phyloP scores from a whole-genome alignment of 2,888 invertebrate genomes.

The Cybosia mesomella region DNA sequence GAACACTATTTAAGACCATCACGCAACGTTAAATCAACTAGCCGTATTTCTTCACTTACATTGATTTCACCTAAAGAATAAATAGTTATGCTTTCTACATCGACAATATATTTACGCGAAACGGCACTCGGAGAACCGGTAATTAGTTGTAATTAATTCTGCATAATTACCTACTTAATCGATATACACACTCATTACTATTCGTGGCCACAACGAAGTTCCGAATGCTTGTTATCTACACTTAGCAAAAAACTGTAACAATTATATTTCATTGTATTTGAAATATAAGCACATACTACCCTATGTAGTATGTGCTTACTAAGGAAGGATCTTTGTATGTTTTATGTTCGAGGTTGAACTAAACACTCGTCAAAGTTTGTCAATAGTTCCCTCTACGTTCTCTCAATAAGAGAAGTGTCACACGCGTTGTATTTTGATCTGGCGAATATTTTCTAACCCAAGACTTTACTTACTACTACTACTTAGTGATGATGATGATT shows the following conservation, averaged over 20 bases:
- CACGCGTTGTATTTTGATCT: neutral
- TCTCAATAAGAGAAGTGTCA: neutral
- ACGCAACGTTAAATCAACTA: conserved; percentile 61
- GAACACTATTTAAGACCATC: conserved; percentile 54
- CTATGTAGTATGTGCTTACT: neutral
- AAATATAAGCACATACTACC: too few relatives aligned
- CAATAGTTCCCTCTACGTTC: neutral
- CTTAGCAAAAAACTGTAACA: neutral
- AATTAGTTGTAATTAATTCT: conserved; percentile 43
- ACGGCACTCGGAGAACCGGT: conserved; percentile 33
- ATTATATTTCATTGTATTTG: too few relatives aligned
- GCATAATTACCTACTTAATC: conserved; percentile 8
- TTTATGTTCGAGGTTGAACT: too few relatives aligned
- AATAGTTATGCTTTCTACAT: conserved; percentile 72
- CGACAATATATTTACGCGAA: conserved; percentile 44
- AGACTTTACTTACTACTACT: too few relatives aligned
- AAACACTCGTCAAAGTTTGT: too few relatives aligned
- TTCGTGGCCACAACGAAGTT: conserved; percentile 21
- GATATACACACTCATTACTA: conserved; percentile 2
- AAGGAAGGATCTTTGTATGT: neutral
- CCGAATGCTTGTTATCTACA: conserved; percentile 20
- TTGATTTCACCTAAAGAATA: conserved; percentile 70
- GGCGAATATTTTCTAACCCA: neutral
- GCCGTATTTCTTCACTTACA: conserved; percentile 59
- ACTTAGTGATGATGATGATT: too few relatives aligned